phyloP scores from a whole-genome alignment of 2,797 vertebrate species.

The Nasua narica region DNA sequence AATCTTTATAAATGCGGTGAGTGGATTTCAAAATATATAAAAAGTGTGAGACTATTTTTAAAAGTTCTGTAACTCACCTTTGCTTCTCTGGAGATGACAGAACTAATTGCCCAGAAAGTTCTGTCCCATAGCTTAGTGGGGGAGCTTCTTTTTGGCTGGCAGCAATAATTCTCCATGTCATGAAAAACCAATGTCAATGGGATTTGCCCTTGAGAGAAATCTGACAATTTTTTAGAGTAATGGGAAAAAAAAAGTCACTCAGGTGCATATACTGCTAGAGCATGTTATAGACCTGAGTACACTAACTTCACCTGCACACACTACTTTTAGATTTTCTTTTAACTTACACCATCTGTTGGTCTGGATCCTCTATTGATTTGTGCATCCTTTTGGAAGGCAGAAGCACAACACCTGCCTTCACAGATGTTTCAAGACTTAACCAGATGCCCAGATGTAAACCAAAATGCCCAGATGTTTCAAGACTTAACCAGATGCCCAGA shows the following conservation, averaged over 20 bases:
- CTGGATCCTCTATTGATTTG: constrained; percentile 17
- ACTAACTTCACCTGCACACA: background rate
- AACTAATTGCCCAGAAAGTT: constrained; percentile 13
- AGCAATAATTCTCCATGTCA: constrained; percentile 52
- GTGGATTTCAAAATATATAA: background rate
- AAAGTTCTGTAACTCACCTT: background rate
- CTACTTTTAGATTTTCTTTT: constrained; percentile 13
- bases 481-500: background rate
- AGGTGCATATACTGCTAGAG: background rate
- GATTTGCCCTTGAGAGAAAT: constrained; percentile 43
- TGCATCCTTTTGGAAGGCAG: constrained; percentile 7
- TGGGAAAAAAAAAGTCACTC: constrained; percentile 30
- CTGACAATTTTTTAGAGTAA: constrained; percentile 48
- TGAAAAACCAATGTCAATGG: background rate
- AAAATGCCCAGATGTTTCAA: constrained; percentile 38
- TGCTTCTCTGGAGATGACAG: background rate
- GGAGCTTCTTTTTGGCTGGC: background rate
- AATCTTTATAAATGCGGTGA: background rate
- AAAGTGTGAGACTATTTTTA: background rate
- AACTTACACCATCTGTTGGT: constrained; percentile 38
- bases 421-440: constrained; percentile 22
- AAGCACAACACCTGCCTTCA: constrained; percentile 46
- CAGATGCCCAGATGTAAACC: constrained; percentile 36
- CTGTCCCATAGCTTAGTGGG: background rate
- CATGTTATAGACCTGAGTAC: background rate